phyloP scores from a whole-genome alignment of 2,888 invertebrate genomes.

The Fragum fragum region DNA sequence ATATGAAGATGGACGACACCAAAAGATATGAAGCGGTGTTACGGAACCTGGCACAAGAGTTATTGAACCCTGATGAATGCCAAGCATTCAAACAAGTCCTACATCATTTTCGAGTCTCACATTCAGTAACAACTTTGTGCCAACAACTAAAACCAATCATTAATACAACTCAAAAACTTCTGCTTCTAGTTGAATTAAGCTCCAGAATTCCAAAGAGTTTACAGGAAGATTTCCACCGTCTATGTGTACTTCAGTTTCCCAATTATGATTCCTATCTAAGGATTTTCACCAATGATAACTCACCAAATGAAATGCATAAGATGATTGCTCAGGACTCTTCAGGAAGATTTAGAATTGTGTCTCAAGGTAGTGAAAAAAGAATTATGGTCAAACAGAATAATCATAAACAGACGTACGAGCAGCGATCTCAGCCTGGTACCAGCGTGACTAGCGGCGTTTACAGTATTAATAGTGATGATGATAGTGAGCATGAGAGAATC shows the following conservation, averaged over 20 bases:
- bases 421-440: conserved; percentile 70
- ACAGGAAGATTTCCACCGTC: conserved; percentile 78
- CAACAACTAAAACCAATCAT: conserved; percentile 76
- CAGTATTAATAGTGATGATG: conserved; percentile 66
- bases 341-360: conserved; percentile 76
- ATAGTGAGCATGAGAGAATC: conserved; percentile 43
- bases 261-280: conserved; percentile 77
- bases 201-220: conserved; percentile 71
- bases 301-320: conserved; percentile 67
- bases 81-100: conserved; percentile 75
- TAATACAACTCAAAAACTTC: conserved; percentile 76
- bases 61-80: conserved; percentile 74
- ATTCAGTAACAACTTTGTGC: conserved; percentile 77
- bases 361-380: conserved; percentile 74
- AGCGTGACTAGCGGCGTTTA: conserved; percentile 77
- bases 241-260: conserved; percentile 77
- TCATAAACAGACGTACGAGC: conserved; percentile 67
- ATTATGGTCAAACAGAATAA: conserved; percentile 64
- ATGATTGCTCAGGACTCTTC: conserved; percentile 78
- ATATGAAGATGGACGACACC: conserved; percentile 58
- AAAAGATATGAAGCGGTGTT: conserved; percentile 72
- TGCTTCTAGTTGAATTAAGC: conserved; percentile 78
- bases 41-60: conserved; percentile 75
- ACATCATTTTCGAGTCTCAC: conserved; percentile 77
- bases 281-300: conserved; percentile 72